A percentile compares a stretch with the other conserved stretches of the same genome.
Conservation (phyloP, 2,113 vertebrate genomes). For the Mastomys coucha region DNA sequence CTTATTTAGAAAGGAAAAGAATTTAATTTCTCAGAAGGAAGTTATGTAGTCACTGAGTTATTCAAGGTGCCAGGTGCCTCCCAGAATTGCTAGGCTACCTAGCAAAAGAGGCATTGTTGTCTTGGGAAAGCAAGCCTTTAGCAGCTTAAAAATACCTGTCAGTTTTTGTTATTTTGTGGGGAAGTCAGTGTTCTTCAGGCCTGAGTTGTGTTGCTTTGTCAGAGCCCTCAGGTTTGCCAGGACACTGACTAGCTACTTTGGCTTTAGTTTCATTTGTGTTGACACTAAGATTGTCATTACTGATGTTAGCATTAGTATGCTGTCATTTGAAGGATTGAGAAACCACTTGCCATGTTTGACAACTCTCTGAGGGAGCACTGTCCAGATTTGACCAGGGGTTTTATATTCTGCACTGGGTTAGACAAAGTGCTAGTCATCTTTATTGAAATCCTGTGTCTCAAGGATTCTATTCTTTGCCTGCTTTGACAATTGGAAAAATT, state of each 20-base stretch:
- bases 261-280: not conserved
- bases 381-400: not conserved
- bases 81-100: not conserved
- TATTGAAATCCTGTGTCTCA: not conserved
- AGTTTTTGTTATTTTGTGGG: not conserved
- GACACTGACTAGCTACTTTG: not conserved
- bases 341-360: not conserved
- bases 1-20: slow-evolving; percentile 48
- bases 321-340: not conserved
- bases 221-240: not conserved
- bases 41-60: not conserved
- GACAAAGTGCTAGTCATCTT: not conserved
- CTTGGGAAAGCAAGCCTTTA: not conserved
- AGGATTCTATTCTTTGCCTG: not conserved
- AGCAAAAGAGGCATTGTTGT: not conserved
- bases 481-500: not conserved
- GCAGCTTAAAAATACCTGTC: not conserved
- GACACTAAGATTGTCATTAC: not conserved
- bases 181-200: not conserved
- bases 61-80: not conserved
- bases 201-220: not conserved
- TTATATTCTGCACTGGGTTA: not conserved
- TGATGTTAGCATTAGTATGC: not conserved
- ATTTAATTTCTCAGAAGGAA: slow-evolving; percentile 44
- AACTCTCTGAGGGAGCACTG: not conserved